These are phyloP conservation scores for Odontamblyopus rebecca DNA, from an alignment of 2,797 vertebrate species.

Conservation along the genomic window DNA sequence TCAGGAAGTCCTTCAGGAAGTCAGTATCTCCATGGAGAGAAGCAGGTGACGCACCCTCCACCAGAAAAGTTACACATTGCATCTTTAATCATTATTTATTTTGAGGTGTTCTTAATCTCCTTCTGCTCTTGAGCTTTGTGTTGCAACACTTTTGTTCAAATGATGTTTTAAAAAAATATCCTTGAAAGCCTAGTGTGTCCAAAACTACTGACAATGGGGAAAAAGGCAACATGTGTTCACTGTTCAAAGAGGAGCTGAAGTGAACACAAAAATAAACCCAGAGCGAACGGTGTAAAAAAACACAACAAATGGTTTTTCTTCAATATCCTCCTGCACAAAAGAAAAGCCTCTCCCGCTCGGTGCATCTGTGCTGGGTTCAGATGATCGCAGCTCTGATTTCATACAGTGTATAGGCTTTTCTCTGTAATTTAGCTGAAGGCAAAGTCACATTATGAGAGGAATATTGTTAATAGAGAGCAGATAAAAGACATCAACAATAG, in stretches of 20 bases:
- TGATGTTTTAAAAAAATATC: neutral
- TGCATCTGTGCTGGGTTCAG: slow-evolving; percentile 51
- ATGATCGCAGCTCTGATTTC: slow-evolving; percentile 60
- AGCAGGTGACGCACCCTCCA: too few relatives aligned
- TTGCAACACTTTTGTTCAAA: too few relatives aligned
- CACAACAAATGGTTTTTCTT: slow-evolving; percentile 37
- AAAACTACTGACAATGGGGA: neutral
- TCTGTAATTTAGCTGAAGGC: slow-evolving; percentile 54
- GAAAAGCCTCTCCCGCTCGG: slow-evolving; percentile 39
- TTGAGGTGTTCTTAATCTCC: too few relatives aligned
- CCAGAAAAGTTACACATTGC: too few relatives aligned
- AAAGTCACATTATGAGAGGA: slow-evolving; percentile 52
- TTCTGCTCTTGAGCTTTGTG: too few relatives aligned
- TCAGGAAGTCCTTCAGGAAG: too few relatives aligned
- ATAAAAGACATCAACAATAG: slow-evolving; percentile 52
- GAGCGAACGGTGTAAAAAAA: slow-evolving; percentile 17
- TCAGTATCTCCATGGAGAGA: too few relatives aligned
- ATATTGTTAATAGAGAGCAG: slow-evolving; percentile 50
- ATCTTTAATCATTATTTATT: too few relatives aligned
- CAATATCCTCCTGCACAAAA: slow-evolving; percentile 30
- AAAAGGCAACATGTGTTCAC: slow-evolving; percentile 17
- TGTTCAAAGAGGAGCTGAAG: slow-evolving; percentile 13
- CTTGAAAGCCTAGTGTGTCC: neutral
- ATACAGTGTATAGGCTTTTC: slow-evolving; percentile 40
- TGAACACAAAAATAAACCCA: slow-evolving; percentile 27